These are phyloP conservation scores for Macrotis lagotis DNA, from an alignment of 2,113 vertebrate genomes.

Conservation along the genomic window DNA sequence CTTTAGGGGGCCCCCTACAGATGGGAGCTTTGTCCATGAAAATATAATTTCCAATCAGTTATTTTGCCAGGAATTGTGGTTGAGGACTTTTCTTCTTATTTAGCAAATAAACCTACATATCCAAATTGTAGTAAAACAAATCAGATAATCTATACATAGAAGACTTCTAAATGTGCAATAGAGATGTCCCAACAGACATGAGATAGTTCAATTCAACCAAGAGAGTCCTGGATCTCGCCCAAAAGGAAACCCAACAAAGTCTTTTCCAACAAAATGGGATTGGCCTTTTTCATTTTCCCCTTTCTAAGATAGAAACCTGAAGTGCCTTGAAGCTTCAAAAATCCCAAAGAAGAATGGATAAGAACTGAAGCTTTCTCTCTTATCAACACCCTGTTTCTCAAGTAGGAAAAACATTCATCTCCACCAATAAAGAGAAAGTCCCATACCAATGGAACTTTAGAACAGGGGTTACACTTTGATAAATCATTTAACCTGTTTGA, in stretches of 20 bases:
- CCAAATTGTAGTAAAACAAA: background rate
- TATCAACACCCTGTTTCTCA: too few species aligned
- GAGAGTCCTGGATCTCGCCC: background rate
- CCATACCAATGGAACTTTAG: background rate
- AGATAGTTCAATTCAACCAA: background rate
- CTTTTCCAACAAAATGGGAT: background rate
- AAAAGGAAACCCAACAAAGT: background rate
- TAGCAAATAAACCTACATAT: background rate
- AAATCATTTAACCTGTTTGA: background rate
- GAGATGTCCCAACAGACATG: background rate
- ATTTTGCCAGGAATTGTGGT: background rate
- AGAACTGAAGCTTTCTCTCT: background rate
- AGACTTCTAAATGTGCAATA: background rate
- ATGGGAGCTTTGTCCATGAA: background rate
- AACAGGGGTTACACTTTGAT: background rate
- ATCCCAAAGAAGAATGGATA: background rate
- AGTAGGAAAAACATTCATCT: too few species aligned
- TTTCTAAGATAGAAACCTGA: background rate
- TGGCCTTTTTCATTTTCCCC: background rate
- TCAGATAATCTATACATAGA: background rate
- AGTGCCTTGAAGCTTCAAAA: background rate
- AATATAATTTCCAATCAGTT: background rate
- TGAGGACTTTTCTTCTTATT: background rate
- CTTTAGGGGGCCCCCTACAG: background rate
- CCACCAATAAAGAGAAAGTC: too few species aligned